Evolutionary conservation across 2,113 vertebrate genomes (phyloP), one percentile per base, ranked within the genome.

Genomic region (Myotis davidii): DNA sequence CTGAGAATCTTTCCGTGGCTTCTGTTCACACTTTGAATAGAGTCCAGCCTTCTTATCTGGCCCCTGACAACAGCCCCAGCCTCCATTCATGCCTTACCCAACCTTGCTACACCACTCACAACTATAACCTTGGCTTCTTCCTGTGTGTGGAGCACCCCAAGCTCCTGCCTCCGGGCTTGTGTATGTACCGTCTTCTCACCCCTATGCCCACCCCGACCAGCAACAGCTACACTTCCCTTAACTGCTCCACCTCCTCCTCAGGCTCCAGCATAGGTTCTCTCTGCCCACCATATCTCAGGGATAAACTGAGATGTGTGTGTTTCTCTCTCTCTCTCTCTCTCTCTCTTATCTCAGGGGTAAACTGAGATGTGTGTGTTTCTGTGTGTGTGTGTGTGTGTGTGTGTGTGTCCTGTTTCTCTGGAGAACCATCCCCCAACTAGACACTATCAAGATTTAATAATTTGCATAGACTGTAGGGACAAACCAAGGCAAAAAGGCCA

Each of bases 121-220:
- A 64, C 70, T 32, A 27, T 25, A 12, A 56, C 70, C 9, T 27
- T 7, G 11, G 27, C 6, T 14, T 5, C 42, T 54, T 25, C n/a
- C 73, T 10, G 23, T 48, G 1, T 39, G 32, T 32, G 67, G 18
- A 25, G 6, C 74, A 39, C 10, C 11, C 27, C 48, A 18, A 54
- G 6, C 48, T 67, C 37, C 23, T 52, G 18, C 37, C 34, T 37
- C 12, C 0, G 48, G 50, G 37, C 42, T 13, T 64, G 9, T 34
- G 1, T 56, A 6, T 0, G 5, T 48, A 54, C 37, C 20, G 10
- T 4, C 52, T 23, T 20, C 29, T 23, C 34, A 3, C 14, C 32
- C 23, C n/a, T 0, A 9, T 1, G 8, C 9, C 21, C 3, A 10
- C 14, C 21, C 25, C 12, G 42, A 34, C 4, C 8, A 45, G 16